phyloP scores from a whole-genome alignment of 2,888 invertebrate species.

The Eulithis prunata region DNA sequence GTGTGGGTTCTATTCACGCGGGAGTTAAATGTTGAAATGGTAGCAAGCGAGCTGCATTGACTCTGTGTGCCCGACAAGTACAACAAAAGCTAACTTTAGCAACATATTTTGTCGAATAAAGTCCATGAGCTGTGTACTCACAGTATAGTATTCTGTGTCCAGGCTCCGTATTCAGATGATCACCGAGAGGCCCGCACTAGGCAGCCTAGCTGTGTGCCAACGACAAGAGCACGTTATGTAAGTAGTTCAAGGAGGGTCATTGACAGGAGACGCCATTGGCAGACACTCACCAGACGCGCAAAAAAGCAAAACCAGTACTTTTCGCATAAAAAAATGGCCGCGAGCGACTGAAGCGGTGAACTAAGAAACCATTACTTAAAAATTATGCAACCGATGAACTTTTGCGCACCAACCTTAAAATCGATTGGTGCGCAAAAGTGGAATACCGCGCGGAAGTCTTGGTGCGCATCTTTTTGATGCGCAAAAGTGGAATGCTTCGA shows the following conservation, averaged over 20 bases:
- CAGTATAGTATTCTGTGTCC: conserved; percentile 11
- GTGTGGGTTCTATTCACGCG: too few relatives aligned
- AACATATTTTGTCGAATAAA: too few relatives aligned
- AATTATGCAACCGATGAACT: conserved; percentile 33
- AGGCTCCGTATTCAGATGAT: conserved; percentile 11
- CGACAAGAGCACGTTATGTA: conserved; percentile 62
- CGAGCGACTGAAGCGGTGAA: conserved; percentile 40
- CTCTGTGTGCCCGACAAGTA: too few relatives aligned
- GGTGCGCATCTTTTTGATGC: too few relatives aligned
- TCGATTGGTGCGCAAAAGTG: too few relatives aligned
- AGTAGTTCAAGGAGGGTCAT: conserved; percentile 81
- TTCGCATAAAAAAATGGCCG: conserved; percentile 53
- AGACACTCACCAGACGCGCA: conserved; percentile 79
- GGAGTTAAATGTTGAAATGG: too few relatives aligned
- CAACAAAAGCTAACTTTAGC: too few relatives aligned
- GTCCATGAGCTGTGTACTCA: too few relatives aligned
- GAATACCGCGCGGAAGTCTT: too few relatives aligned
- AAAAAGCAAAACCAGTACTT: conserved; percentile 80
- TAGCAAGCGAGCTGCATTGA: too few relatives aligned
- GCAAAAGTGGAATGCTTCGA: neutral
- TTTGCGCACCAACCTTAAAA: too few relatives aligned
- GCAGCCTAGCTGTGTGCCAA: conserved; percentile 35
- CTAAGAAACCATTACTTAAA: conserved; percentile 42
- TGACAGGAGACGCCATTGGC: conserved; percentile 65
- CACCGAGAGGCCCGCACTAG: conserved; percentile 48